phyloP scores from a whole-genome alignment of 2,797 vertebrate species.

The Acestrorhynchus altus region DNA sequence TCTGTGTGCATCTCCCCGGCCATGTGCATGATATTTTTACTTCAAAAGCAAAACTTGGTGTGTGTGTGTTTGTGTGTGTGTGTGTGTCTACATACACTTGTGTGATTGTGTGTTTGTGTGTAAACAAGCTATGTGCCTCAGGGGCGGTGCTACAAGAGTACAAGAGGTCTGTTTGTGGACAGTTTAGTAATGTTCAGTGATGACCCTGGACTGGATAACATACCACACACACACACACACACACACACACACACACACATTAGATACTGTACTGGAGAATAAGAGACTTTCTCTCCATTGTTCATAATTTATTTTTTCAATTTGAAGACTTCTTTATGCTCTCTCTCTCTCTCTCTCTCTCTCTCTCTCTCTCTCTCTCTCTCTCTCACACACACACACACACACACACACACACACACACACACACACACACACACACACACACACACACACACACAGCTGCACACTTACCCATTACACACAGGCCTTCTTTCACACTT shows the following conservation, averaged over 20 bases:
- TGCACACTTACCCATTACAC: slow-evolving; percentile 37
- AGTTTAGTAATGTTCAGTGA: slow-evolving; percentile 35
- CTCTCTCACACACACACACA: too few species aligned
- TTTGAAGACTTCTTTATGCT: background rate
- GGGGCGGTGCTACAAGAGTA: too few species aligned
- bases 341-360: too few species aligned
- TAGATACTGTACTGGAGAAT: slow-evolving; percentile 21
- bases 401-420: too few species aligned
- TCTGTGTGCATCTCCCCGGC: slow-evolving; percentile 52
- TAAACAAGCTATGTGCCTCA: slow-evolving; percentile 28
- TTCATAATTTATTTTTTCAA: background rate
- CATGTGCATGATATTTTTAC: slow-evolving; percentile 46
- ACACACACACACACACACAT: slow-evolving; percentile 18
- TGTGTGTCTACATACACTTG: slow-evolving; percentile 6
- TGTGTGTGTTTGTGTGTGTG: slow-evolving; percentile 40
- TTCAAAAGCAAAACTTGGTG: slow-evolving; percentile 58
- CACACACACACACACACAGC: slow-evolving; percentile 61
- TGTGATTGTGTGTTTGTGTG: slow-evolving; percentile 32
- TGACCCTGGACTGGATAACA: slow-evolving; percentile 17
- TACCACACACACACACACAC: background rate
- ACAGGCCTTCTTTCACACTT: slow-evolving; percentile 39
- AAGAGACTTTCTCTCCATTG: background rate
- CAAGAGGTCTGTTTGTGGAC: slow-evolving; percentile 38
- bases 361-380: too few species aligned
- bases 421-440: slow-evolving; percentile 65